Evolutionary conservation across 2,888 invertebrate species (phyloP).

Genomic region (Epinotia demarniana): DNA sequence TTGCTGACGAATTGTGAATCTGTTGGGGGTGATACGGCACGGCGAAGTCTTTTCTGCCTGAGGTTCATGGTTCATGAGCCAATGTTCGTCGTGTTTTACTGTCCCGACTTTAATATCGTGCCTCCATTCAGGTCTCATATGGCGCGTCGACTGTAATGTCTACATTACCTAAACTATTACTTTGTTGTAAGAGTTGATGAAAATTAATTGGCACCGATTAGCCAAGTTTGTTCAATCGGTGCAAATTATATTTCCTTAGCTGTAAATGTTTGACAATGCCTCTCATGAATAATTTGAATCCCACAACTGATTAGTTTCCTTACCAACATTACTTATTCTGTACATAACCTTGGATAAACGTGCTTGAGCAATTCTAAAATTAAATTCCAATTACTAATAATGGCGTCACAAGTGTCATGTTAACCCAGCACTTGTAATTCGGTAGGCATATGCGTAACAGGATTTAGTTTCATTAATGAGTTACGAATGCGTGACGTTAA

Average conservation of each 20-base stretch:
- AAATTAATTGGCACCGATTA: too few species aligned
- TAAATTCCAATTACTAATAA: constrained; percentile 22
- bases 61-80: too few species aligned
- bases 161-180: too few species aligned
- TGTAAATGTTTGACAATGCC: neutral
- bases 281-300: neutral
- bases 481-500: constrained; percentile 31
- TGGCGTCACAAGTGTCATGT: constrained; percentile 37
- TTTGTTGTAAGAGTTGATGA: too few species aligned
- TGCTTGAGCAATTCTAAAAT: constrained; percentile 6
- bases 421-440: constrained; percentile 16
- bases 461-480: constrained; percentile 37
- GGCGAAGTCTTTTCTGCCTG: too few species aligned
- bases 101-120: too few species aligned
- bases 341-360: neutral
- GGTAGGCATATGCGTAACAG: constrained; percentile 24
- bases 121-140: too few species aligned
- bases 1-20: too few species aligned
- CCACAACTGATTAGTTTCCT: neutral
- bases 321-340: neutral
- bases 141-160: too few species aligned
- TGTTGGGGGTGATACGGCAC: too few species aligned
- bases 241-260: neutral
- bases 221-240: too few species aligned
- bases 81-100: too few species aligned